Base-by-base conservation (phyloP, 2,113 vertebrate genomes). In the Gnathonemus echidnorhynchus region DNA sequence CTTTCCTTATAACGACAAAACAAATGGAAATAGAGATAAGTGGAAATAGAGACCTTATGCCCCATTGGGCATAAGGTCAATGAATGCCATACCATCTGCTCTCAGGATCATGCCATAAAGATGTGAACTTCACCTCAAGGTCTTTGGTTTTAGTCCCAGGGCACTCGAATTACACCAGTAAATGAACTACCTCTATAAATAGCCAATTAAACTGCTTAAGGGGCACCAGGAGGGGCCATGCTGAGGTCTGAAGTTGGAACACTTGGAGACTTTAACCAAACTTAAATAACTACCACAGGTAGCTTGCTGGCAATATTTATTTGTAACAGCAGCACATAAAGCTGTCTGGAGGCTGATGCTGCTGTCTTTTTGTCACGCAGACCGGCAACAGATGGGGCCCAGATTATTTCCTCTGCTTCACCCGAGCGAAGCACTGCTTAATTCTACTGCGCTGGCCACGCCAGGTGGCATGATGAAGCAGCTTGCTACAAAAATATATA, bases 311-410 rank as follows among this genome's bases (percentile, higher is more conserved):
- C 74, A 39, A 80, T 80, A 80, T 80, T 80, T 80, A 80, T 80
- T 19, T 80, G 35, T 42, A n/a, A 48, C 35, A 56, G 19, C 50
- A 58, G 77, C 39, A 13, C 35, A 42, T 56, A n/a, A 89, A 80
- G 66, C 66, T 24, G 45, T 45, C 58, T 48, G 58, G 31, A 62
- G 53, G 24, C 46, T 7, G 15, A 53, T 53, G 27, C 49, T 56
- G 87, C 90, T 92, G 85, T 80, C 58, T 52, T 89, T 92, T 90
- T 90, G 93, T 91, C 91, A 93, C 88, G 17, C 86, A 88, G 45
- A 56, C 91, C 39, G 87, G 89, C 88, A 92, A 94, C 95, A 95
- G 94, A 95, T 95, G 94, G 94, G 53, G 42, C 88, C 92, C 94
- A 95, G 93, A 95, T 95, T 93, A 95, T 53, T 88, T 15, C 31